Conservation (phyloP, 2,113 vertebrate genomes). For the Platanista minor region DNA sequence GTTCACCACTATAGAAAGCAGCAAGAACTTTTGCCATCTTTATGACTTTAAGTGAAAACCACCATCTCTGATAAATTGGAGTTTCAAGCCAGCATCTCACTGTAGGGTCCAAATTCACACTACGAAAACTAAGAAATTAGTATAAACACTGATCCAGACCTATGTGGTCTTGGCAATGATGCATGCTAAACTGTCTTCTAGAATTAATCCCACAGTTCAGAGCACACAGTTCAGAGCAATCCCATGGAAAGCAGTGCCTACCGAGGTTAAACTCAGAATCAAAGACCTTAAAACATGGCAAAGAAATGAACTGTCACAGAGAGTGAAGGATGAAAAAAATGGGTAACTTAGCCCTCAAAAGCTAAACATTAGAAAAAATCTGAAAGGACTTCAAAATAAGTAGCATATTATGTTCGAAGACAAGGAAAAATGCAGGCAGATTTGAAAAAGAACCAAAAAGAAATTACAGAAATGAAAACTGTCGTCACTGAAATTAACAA, state of each 20-base stretch:
- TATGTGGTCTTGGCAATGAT: fast-evolving
- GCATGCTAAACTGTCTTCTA: background rate
- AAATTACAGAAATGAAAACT: background rate
- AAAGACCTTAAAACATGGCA: background rate
- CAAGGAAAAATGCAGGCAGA: background rate
- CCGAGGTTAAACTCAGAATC: background rate
- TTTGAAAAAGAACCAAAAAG: background rate
- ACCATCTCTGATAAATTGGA: background rate
- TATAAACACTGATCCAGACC: background rate
- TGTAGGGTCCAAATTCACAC: background rate
- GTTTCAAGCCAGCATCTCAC: background rate
- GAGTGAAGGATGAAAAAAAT: background rate
- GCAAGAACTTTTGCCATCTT: background rate
- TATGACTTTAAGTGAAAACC: background rate
- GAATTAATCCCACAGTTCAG: background rate
- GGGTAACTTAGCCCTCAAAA: background rate
- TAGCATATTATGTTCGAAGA: background rate
- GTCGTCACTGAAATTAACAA: background rate
- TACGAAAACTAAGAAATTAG: background rate
- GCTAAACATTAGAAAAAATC: background rate
- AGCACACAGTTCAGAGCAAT: background rate
- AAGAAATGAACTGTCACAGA: background rate
- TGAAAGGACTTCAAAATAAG: background rate
- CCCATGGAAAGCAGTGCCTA: background rate
- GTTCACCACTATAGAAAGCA: background rate